A percentile compares a stretch with the other conserved stretches of the same genome.
Evolutionary conservation across 2,113 vertebrate species (phyloP).

Genomic region (Zootoca vivipara): DNA sequence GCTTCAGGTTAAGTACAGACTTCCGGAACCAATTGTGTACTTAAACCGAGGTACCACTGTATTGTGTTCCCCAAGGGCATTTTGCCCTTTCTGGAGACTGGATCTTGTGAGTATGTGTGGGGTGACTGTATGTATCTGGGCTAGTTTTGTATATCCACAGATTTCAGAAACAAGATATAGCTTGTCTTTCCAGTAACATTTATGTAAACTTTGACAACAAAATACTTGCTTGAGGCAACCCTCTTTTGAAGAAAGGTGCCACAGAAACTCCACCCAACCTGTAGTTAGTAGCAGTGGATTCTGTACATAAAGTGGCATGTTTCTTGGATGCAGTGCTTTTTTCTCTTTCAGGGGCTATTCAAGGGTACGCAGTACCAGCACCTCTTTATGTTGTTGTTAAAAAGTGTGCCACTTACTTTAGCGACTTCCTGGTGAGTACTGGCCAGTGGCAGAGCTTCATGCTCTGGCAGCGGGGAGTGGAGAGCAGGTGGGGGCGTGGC

Average conservation of each 20-base stretch:
- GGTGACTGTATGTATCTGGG: conserved; percentile 32
- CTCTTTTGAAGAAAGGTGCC: conserved; percentile 51
- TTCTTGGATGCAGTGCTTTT: conserved; percentile 13
- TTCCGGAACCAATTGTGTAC: too few relatives aligned
- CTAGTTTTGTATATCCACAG: conserved; percentile 41
- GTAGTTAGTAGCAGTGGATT: neutral
- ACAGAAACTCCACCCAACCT: conserved; percentile 53
- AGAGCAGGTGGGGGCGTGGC: too few relatives aligned
- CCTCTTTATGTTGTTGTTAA: neutral
- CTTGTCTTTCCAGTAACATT: conserved; percentile 53
- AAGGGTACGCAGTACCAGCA: too few relatives aligned
- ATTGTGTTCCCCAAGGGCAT: too few relatives aligned
- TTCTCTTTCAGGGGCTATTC: too few relatives aligned
- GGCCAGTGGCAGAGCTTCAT: too few relatives aligned
- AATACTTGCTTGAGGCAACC: conserved; percentile 46
- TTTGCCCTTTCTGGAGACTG: neutral
- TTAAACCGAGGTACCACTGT: too few relatives aligned
- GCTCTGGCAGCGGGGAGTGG: too few relatives aligned
- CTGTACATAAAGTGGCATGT: conserved; percentile 36
- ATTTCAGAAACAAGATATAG: conserved; percentile 52
- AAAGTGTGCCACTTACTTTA: neutral
- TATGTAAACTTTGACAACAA: conserved; percentile 45
- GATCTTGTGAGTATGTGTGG: conserved; percentile 5
- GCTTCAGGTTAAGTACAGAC: too few relatives aligned
- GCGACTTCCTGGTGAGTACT: too few relatives aligned